phyloP scores from a whole-genome alignment of 2,113 vertebrate species.

The Atherinomorus stipes region DNA sequence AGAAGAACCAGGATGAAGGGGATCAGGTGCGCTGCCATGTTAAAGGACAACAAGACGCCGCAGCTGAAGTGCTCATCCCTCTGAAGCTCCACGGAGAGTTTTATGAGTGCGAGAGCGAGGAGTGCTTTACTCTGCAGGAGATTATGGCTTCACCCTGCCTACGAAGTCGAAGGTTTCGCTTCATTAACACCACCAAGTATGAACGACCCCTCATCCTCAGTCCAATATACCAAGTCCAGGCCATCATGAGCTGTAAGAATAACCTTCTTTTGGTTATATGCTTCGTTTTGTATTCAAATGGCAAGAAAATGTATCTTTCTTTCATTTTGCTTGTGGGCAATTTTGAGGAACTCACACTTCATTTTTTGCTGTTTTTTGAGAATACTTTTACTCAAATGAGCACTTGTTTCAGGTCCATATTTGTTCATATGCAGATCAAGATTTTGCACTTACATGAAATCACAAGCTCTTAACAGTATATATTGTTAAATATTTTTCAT shows the following conservation, averaged over 20 bases:
- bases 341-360: neutral
- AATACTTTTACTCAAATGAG: neutral
- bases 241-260: slow-evolving; percentile 89
- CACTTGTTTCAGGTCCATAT: neutral
- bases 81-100: slow-evolving; percentile 74
- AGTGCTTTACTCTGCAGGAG: slow-evolving; percentile 78
- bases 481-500: neutral
- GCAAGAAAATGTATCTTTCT: neutral
- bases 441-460: neutral
- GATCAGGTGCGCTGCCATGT: slow-evolving; percentile 74
- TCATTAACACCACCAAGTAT: slow-evolving; percentile 47
- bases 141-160: slow-evolving; percentile 74
- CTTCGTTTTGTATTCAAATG: neutral
- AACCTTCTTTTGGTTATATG: neutral
- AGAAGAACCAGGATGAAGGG: slow-evolving; percentile 13
- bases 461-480: neutral
- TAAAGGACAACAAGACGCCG: slow-evolving; percentile 24
- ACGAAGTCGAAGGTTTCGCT: slow-evolving; percentile 64
- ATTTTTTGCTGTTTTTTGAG: too few relatives aligned
- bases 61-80: slow-evolving; percentile 70
- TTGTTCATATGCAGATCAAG: neutral
- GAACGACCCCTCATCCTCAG: slow-evolving; percentile 68
- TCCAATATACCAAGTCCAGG: slow-evolving; percentile 85
- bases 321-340: neutral
- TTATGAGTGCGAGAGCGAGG: slow-evolving; percentile 55